Evolutionary conservation across 2,888 invertebrate genomes (phyloP), one percentile per base, ranked within the genome.

Genomic region (Meganola albula): DNA sequence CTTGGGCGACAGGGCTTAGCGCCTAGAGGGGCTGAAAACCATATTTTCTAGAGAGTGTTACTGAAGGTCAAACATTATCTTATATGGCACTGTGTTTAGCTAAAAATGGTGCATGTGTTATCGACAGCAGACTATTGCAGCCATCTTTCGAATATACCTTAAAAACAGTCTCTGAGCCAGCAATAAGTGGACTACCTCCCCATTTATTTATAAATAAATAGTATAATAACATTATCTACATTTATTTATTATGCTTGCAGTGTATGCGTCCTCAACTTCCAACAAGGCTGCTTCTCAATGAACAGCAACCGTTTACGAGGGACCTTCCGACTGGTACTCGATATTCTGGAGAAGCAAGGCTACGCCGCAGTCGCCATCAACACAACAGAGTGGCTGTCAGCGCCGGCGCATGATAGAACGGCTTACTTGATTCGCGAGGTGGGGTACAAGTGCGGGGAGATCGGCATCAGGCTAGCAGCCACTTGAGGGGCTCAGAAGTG

Each of bases 391-490:
- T 92, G 91, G 91, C 51, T 72, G 4, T 58, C 59, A 2, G 64
- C 91, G 4, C 76, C 87, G 0, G 74, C 86, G 23, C 79, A 87
- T 50, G 91, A 92, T 65, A 88, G 87, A 50, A 87, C 90, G 40
- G 89, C 90, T 0, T 91, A 88, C 58, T 65, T 93, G 18, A 87
- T 91, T 84, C 78, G 89, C 23, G 86, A 88, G 38, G 46, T 84
- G 1, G 67, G 60, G 0, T 75, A 78, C 53, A 76, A 63, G 74
- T 91, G 68, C 65, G 86, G 73, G 30, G 84, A 69, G 74, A 82
- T 78, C 43, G 83, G 72, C 42, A 74, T 73, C 59, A 82, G 73
- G 34, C 43, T 82, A 1, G 55, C 65, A 0, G 68, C 69, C 8
- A 64, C 65, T 28, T 79, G 71, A 76, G 27, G 14, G 3, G 2